A percentile compares a stretch with the other conserved stretches of the same genome.
Evolutionary conservation across 92 coral and sea anemone species (phyloP).

Genomic region (Palythoa grandis): DNA sequence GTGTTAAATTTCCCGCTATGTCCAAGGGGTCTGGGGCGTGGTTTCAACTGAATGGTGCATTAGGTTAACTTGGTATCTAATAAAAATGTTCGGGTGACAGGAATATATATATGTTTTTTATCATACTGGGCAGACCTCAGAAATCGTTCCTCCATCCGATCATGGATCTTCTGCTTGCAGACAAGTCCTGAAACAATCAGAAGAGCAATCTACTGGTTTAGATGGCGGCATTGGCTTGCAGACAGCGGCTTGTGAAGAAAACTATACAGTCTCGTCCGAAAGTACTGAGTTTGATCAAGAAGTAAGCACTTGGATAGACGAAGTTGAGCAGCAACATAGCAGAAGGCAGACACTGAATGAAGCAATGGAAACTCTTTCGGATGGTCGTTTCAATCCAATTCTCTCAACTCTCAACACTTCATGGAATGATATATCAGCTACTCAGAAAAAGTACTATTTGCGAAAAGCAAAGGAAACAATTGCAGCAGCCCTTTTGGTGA

Average conservation of each 20-base stretch:
- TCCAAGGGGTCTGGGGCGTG: no score
- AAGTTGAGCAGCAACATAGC: constrained; percentile 49
- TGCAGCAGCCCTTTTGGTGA: constrained; percentile 43
- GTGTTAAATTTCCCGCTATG: no score
- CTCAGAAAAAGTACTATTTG: constrained; percentile 52
- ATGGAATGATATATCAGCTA: constrained; percentile 57
- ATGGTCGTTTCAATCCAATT: constrained; percentile 43
- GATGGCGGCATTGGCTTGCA: background rate
- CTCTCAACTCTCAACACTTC: constrained; percentile 55
- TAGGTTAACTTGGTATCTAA: no score
- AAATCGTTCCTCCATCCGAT: background rate
- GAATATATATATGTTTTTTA: no score
- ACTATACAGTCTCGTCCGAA: background rate
- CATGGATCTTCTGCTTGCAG: background rate
- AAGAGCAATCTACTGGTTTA: background rate
- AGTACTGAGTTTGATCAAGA: constrained; percentile 45
- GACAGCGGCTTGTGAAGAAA: background rate
- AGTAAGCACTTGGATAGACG: constrained; percentile 54
- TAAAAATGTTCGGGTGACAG: no score
- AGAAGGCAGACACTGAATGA: constrained; percentile 53
- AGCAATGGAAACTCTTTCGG: constrained; percentile 29
- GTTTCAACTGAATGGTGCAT: no score
- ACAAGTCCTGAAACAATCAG: background rate
- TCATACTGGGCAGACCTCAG: background rate
- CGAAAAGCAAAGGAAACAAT: constrained; percentile 50